Conservation (phyloP, 1,140 invertebrate species). For the Pseudomyrmex dendroicus region DNA sequence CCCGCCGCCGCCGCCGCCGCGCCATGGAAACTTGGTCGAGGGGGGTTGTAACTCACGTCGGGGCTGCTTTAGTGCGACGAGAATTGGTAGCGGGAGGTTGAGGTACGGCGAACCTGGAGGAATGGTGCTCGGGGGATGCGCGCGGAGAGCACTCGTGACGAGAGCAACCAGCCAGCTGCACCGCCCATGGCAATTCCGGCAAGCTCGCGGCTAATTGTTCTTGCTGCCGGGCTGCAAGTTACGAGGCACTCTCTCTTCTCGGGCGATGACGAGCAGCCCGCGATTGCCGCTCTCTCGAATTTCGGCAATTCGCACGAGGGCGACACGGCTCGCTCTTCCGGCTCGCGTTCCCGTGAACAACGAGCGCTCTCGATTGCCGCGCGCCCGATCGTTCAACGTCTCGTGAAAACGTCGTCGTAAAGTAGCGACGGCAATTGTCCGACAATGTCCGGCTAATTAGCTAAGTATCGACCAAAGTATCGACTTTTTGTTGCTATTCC, state of each 20-base stretch:
- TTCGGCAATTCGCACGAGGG: constrained; percentile 41
- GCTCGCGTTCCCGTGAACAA: constrained; percentile 30
- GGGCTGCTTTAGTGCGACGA: constrained; percentile 42
- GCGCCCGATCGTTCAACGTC: constrained; percentile 2
- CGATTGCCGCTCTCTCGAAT: constrained; percentile 52
- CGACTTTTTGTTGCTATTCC: neutral
- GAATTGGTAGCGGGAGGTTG: constrained; percentile 33
- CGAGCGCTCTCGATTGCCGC: constrained; percentile 26
- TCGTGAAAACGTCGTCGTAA: constrained; percentile 17
- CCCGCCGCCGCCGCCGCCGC: constrained; percentile 9
- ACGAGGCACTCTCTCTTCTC: constrained; percentile 19
- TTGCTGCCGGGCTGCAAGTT: constrained; percentile 53
- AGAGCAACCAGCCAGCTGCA: constrained; percentile 61
- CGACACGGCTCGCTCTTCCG: constrained; percentile 33
- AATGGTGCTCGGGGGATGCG: neutral
- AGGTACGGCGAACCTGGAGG: constrained; percentile 7
- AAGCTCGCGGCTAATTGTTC: constrained; percentile 68
- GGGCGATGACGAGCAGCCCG: constrained; percentile 54
- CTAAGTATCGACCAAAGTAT: neutral
- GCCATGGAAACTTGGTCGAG: constrained; percentile 58
- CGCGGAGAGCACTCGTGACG: constrained; percentile 37
- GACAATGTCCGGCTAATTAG: constrained; percentile 21
- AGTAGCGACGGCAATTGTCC: constrained; percentile 6
- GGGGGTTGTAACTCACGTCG: constrained; percentile 58
- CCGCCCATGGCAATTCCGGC: constrained; percentile 67